phyloP scores from a whole-genome alignment of 2,113 vertebrate species.

The Phycodurus eques region DNA sequence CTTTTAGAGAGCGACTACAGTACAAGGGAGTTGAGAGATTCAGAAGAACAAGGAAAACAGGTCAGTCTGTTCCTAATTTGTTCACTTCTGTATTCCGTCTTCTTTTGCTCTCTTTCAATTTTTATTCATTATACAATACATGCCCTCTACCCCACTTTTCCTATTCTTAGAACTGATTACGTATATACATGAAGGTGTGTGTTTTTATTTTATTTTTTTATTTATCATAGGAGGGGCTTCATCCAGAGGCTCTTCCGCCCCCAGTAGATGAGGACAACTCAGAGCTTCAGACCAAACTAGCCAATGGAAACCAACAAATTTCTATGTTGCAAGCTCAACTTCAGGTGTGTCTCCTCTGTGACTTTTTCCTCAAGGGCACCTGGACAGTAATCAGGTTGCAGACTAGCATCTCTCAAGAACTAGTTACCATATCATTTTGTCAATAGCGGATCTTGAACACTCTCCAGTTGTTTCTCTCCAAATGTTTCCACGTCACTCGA shows the following conservation, averaged over 20 bases:
- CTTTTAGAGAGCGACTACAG: conserved; percentile 62
- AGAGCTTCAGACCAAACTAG: conserved; percentile 77
- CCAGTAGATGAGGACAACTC: conserved; percentile 47
- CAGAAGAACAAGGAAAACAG: conserved; percentile 53
- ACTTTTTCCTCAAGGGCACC: neutral
- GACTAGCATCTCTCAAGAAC: neutral
- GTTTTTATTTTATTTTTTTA: conserved; percentile 3
- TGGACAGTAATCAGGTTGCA: neutral
- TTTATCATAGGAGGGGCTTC: conserved; percentile 65
- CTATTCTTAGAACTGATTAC: neutral
- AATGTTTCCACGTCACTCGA: no score
- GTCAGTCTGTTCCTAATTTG: conserved; percentile 44
- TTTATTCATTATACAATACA: conserved; percentile 6
- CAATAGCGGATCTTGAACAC: no score
- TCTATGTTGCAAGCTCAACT: conserved; percentile 79
- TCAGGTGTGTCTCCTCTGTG: conserved; percentile 68
- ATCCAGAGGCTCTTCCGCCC: conserved; percentile 39
- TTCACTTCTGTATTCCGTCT: neutral
- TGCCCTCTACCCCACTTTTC: neutral
- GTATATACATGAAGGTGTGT: conserved; percentile 5
- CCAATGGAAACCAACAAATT: conserved; percentile 80
- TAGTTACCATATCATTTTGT: neutral
- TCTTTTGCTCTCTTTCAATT: conserved; percentile 5
- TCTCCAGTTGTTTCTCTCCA: no score
- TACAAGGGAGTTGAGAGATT: conserved; percentile 49